Evolutionary conservation across 2,888 invertebrate genomes (phyloP), one percentile per base, ranked within the genome.

Genomic region (Elmis aenea): DNA sequence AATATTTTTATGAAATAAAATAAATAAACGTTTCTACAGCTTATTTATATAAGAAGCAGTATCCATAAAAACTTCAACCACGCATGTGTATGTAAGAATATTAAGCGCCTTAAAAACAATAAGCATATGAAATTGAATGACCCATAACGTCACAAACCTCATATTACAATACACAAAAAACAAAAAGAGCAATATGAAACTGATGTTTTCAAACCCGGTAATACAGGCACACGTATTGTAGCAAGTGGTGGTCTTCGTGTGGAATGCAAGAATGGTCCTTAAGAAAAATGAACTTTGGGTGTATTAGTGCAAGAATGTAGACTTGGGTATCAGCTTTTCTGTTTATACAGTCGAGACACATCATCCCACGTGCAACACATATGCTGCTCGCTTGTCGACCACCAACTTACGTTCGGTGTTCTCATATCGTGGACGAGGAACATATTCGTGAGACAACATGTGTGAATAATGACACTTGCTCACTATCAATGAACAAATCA

Each of bases 321-420:
- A 29, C 34, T 21, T 20, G 25, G 18, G 37, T 36, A 42, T 40
- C 43, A 38, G 39, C 37, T 48, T 47, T 48, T 45, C 48, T 45
- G 48, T 48, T 46, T 39, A 40, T 33, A 45, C 26, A 49, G 44
- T 49, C 46, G 28, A 21, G 34, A 25, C 48, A 42, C 49, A 45
- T 39, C 42, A 30, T 45, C 49, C 48, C 49, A 49, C 46, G 49
- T 49, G 49, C 45, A 47, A 38, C 39, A 46, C 46, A 49, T 43
- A 49, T 49, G 48, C 41, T 41, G 18, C 26, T 26, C 33, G 33
- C 38, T 32, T 28, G 38, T 26, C 42, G 37, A 36, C 26, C 31
- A 32, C 14, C 11, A 13, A 21, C n/a, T 10, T n/a, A n/a, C n/a
- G n/a, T n/a, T n/a, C n/a, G n/a, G n/a, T n/a, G n/a, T n/a, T n/a